Percentiles rank a stretch among this genome's conserved stretches.
Evolutionary conservation across 2,113 vertebrate genomes (phyloP).

Genomic region (Ptilorrhoa leucosticta): DNA sequence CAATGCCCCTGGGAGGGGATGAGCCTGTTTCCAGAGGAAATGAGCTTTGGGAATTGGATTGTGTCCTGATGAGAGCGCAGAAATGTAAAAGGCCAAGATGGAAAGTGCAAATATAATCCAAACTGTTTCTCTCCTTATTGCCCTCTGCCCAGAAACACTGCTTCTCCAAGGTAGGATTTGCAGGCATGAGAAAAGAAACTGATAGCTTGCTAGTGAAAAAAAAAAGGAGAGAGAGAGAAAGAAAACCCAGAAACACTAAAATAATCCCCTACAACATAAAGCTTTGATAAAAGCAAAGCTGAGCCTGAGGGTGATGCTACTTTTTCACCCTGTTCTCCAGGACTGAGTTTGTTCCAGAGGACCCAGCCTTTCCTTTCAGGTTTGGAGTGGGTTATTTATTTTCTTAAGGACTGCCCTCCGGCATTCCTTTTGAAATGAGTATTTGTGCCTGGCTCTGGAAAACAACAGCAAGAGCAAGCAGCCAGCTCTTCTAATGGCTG

Average conservation of each 20-base stretch:
- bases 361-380: neutral
- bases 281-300: conserved; percentile 46
- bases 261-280: conserved; percentile 43
- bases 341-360: neutral
- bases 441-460: neutral
- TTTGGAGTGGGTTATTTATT: neutral
- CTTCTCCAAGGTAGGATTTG: neutral
- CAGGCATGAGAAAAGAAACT: neutral
- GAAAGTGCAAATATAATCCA: neutral
- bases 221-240: neutral
- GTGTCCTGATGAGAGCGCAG: neutral
- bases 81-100: neutral
- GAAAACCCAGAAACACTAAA: neutral
- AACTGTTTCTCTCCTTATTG: neutral
- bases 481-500: neutral
- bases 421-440: conserved; percentile 1
- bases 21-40: neutral
- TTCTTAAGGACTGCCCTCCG: neutral
- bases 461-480: neutral
- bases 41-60: neutral
- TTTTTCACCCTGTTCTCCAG: conserved; percentile 12
- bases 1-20: neutral
- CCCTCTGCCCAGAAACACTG: neutral
- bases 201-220: neutral
- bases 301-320: conserved; percentile 30